Base-by-base conservation (phyloP, 2,113 vertebrate species). In the Lasiurus cinereus region DNA sequence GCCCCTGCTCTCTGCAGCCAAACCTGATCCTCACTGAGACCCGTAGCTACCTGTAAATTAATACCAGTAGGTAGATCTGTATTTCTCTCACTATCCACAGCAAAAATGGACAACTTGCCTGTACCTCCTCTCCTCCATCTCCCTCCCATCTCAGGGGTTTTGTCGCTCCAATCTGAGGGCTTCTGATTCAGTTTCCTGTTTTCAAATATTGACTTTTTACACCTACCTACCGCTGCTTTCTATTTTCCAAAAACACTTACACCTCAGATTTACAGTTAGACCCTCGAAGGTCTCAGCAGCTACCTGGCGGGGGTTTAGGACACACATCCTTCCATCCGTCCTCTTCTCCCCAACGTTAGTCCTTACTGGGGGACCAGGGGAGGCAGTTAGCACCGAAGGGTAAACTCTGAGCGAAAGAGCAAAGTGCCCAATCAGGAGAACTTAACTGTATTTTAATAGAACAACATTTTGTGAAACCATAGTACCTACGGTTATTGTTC, bases 391-490 rank as follows among this genome's bases (percentile, higher is more conserved):
- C 12, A 48, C 13, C 7, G 1, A 11, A 21, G 19, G 39, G 67
- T 21, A 39, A 39, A 73, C 24, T 16, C 33, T 59, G 33, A 78
- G 13, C 54, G 10, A 52, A 74, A 46, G 2, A 33, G 10, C 22
- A 29, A 43, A 31, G 48, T 3, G 33, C 8, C 59, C 27, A 24
- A 29, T 52, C 72, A 76, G 66, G 69, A 69, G 62, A 83, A 19
- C 5, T 31, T 56, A 8, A 33, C 13, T 86, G 72, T 94, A 91
- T 74, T 69, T 88, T 39, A 39, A 83, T 1, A 92, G 85, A 52
- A 88, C 36, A 64, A n/a, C n/a, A 8, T 48, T 21, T 73, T 8
- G 36, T n/a, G 54, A 85, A 54, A 54, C 7, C 59, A 33, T 29
- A 70, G n/a, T 16, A 29, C 64, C 80, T 39, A 18, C 12, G 2